Percentiles rank a stretch among this genome's conserved stretches.
phyloP scores from a whole-genome alignment of 1,140 invertebrate genomes.

The Aphaenogaster rudis region DNA sequence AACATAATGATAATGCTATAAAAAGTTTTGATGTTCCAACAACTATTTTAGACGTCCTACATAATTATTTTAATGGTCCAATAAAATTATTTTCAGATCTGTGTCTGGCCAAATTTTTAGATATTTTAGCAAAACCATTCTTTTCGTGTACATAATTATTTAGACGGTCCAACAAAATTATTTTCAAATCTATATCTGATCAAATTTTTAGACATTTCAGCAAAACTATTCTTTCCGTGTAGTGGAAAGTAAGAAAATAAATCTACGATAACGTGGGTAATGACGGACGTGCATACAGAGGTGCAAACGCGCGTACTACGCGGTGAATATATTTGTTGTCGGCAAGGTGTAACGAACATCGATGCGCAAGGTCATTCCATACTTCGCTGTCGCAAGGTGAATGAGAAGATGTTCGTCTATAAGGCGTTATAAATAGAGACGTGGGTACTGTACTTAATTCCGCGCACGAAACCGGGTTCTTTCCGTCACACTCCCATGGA shows the following conservation, averaged over 20 bases:
- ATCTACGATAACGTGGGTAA: background rate
- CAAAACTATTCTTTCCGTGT: no score
- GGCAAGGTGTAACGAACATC: slow-evolving; percentile 50
- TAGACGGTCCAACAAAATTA: no score
- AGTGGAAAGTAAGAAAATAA: background rate
- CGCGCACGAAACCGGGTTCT: slow-evolving; percentile 79
- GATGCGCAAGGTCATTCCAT: slow-evolving; percentile 52
- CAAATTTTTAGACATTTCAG: no score
- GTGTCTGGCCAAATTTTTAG: no score
- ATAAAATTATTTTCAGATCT: no score
- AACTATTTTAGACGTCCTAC: no score
- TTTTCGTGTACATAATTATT: no score
- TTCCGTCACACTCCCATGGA: slow-evolving; percentile 84
- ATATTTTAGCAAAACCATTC: no score
- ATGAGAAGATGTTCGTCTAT: slow-evolving; percentile 60
- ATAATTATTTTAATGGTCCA: no score
- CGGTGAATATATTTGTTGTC: slow-evolving; percentile 22
- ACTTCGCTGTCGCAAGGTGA: slow-evolving; percentile 44
- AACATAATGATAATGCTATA: no score
- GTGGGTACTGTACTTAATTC: slow-evolving; percentile 64
- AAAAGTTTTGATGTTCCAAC: no score
- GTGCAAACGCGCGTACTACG: background rate
- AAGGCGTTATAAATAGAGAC: slow-evolving; percentile 70
- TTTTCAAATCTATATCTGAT: no score
- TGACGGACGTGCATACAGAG: background rate